A percentile compares a stretch with the other conserved stretches of the same genome.
Conservation (phyloP, 2,797 vertebrate genomes). For the Spinus olivaceus region DNA sequence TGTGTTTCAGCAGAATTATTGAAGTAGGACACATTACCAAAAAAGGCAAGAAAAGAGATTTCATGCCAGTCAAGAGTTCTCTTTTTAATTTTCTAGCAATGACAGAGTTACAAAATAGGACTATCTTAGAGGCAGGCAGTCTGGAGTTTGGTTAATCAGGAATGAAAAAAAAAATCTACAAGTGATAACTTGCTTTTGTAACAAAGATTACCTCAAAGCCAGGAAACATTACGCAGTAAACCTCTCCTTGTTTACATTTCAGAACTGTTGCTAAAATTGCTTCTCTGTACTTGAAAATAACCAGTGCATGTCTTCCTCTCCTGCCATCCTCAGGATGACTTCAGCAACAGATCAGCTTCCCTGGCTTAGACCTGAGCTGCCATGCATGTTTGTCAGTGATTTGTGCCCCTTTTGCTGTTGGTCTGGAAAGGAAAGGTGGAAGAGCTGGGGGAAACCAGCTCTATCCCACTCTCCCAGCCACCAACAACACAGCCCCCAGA, state of each 20-base stretch:
- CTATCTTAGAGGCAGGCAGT: not conserved
- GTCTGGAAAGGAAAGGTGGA: not conserved
- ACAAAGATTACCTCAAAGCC: constrained; percentile 12
- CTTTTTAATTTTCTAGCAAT: not conserved
- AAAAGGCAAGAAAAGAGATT: constrained; percentile 36
- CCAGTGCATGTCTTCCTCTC: not conserved
- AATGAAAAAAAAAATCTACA: not conserved
- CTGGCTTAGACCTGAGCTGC: not conserved
- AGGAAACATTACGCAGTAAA: not conserved
- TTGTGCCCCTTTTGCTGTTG: fast-evolving
- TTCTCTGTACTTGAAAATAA: not conserved
- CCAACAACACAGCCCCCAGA: not conserved
- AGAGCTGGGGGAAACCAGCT: not conserved
- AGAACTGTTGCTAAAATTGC: not conserved
- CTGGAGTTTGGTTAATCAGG: not conserved
- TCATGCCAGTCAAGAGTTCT: not conserved
- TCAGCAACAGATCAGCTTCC: not conserved
- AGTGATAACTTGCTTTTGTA: constrained; percentile 6
- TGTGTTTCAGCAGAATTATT: not conserved
- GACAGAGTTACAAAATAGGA: not conserved
- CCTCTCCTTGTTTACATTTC: not conserved
- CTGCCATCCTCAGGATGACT: not conserved
- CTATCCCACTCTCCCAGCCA: not conserved
- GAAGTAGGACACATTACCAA: not conserved
- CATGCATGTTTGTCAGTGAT: fast-evolving